These are phyloP conservation scores for Apostichopus californicus DNA, from an alignment of 35 echinoderm and acorn worm genomes.

Conservation along the genomic window DNA sequence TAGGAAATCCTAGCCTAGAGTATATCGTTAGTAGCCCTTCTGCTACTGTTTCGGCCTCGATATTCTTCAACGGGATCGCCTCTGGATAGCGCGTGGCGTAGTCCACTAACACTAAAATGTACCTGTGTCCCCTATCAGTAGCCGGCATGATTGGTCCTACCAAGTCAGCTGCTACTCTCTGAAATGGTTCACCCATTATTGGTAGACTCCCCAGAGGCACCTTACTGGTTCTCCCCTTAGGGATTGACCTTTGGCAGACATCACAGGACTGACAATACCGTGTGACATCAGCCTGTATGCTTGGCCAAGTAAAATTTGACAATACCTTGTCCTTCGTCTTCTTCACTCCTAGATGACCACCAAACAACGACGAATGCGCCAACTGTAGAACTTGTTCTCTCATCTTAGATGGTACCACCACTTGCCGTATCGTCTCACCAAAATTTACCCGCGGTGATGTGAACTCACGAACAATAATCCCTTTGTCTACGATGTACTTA, in stretches of 20 bases:
- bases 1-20: no score
- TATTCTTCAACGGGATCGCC: slow-evolving; percentile 36
- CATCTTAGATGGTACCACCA: background rate
- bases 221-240: slow-evolving; percentile 46
- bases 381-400: slow-evolving; percentile 31
- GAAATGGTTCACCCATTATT: slow-evolving; percentile 24
- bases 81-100: slow-evolving; percentile 30
- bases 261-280: slow-evolving; percentile 61
- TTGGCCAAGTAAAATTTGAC: slow-evolving; percentile 59
- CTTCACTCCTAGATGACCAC: slow-evolving; percentile 63
- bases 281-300: slow-evolving; percentile 43
- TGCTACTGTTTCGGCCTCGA: no score
- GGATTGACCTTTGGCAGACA: slow-evolving; percentile 62
- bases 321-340: slow-evolving; percentile 68
- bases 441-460: background rate
- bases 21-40: no score
- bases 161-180: slow-evolving; percentile 56
- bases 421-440: background rate
- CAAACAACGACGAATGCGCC: slow-evolving; percentile 63
- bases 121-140: slow-evolving; percentile 36
- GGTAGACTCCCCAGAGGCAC: slow-evolving; percentile 34
- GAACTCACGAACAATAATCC: slow-evolving; percentile 19
- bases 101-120: slow-evolving; percentile 17
- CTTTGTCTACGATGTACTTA: background rate
- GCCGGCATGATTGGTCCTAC: slow-evolving; percentile 62